phyloP scores from a whole-genome alignment of 2,113 vertebrate genomes.

The Phylloscopus trochilus region DNA sequence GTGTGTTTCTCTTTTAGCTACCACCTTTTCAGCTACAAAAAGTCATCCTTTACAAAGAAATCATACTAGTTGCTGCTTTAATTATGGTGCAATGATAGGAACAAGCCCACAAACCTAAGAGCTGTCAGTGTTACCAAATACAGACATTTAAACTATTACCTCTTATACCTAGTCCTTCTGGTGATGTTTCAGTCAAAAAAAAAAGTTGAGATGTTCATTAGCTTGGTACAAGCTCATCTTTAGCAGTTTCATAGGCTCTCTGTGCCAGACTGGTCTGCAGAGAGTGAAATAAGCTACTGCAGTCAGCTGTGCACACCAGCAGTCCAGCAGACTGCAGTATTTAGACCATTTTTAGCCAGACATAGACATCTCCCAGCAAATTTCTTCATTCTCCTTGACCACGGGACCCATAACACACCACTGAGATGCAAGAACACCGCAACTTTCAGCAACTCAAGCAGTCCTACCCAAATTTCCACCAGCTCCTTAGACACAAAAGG shows the following conservation, averaged over 20 bases:
- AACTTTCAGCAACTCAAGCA: background rate
- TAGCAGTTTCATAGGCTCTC: background rate
- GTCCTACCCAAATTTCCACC: background rate
- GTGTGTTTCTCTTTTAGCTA: background rate
- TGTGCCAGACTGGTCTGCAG: background rate
- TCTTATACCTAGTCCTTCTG: background rate
- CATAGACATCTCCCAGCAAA: background rate
- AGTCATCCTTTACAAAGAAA: background rate
- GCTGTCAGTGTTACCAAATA: background rate
- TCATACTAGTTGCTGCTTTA: background rate
- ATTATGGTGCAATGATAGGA: background rate
- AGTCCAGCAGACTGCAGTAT: conserved; percentile 21
- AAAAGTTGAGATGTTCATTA: background rate
- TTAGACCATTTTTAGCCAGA: background rate
- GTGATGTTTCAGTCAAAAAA: background rate
- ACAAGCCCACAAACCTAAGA: background rate
- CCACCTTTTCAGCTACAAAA: background rate
- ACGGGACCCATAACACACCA: background rate
- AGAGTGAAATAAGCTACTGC: background rate
- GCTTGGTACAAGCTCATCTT: background rate
- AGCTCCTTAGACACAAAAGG: background rate
- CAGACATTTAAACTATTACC: background rate
- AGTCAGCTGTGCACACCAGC: background rate
- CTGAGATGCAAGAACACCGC: background rate
- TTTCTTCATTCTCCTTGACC: background rate